Conservation (phyloP, 2,113 vertebrate genomes). For the Misgurnus anguillicaudatus region DNA sequence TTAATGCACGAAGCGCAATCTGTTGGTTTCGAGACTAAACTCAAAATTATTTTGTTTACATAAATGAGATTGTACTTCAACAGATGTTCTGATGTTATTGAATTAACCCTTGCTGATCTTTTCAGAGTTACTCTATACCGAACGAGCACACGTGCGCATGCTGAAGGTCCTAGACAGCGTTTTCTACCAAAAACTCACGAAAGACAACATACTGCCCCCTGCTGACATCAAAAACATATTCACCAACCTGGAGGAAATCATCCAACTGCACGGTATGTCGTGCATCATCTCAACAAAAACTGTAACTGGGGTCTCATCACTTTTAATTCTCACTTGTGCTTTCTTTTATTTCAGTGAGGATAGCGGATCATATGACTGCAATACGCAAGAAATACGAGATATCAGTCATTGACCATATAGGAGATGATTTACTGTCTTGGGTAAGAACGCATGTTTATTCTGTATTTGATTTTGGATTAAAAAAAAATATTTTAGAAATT, state of each 20-base stretch:
- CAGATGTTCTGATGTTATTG: neutral
- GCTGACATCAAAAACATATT: slow-evolving; percentile 90
- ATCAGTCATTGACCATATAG: slow-evolving; percentile 90
- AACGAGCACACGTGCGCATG: slow-evolving; percentile 88
- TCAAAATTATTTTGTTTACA: neutral
- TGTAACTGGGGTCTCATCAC: too few species aligned
- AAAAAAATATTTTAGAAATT: too few species aligned
- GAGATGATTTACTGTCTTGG: slow-evolving; percentile 91
- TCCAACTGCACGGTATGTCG: slow-evolving; percentile 86
- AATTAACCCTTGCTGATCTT: neutral
- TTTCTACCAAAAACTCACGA: slow-evolving; percentile 89
- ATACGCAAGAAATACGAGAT: slow-evolving; percentile 88
- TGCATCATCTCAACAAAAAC: neutral
- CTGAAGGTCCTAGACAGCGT: slow-evolving; percentile 90
- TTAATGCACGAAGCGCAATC: neutral
- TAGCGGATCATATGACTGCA: slow-evolving; percentile 90
- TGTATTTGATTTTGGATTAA: too few species aligned
- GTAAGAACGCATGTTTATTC: slow-evolving; percentile 69
- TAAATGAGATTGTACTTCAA: neutral
- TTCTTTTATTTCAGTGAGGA: slow-evolving; percentile 71
- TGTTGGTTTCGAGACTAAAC: neutral
- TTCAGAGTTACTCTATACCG: slow-evolving; percentile 92
- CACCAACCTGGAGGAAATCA: slow-evolving; percentile 92
- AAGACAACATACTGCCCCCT: slow-evolving; percentile 82
- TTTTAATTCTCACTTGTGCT: slow-evolving; percentile 9